Evolutionary conservation across 2,797 vertebrate species (phyloP), one percentile per base, ranked within the genome.

Genomic region (Propithecus perrieri): DNA sequence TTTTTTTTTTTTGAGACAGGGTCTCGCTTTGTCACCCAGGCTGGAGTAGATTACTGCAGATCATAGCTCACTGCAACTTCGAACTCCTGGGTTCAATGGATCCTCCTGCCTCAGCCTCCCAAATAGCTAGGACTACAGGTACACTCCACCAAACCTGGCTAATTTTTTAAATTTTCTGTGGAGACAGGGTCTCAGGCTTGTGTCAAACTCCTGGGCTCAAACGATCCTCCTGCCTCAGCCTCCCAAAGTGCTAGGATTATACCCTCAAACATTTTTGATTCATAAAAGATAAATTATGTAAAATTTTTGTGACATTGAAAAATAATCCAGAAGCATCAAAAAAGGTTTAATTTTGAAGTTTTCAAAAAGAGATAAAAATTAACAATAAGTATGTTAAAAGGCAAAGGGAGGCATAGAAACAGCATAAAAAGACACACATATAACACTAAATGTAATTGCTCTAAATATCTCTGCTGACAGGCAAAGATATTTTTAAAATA

Each of bases 201-300:
- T 65, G 33, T 65, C 17, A 15, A 65, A 65, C 33, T 15, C 30
- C 61, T n/a, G n/a, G 6, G 30, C 61, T 65, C 61, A 65, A 65
- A n/a, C 0, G 24, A 59, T 59, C 17, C 63, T 65, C 33, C 33
- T 65, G 63, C 33, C 33, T 65, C 33, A n/a, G 15, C 33, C 61
- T n/a, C 15, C 15, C 63, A n/a, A n/a, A 33, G 33, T n/a, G 7
- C 33, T 9, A 65, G 33, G 63, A 18, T 59, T 28, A 59, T 10
- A 59, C 57, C 10, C 63, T 65, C 63, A 92, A 57, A 87, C 20
- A 90, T 46, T 78, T 89, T 8, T 96, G 33, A 81, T 65, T 92
- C 71, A 33, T 57, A 86, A 41, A 94, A 79, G 6, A 95, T 20
- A 95, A 95, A 76, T 84, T 57, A 81, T 4, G 7, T 84, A 80